Conservation (phyloP, 2,797 vertebrate species). For the Stomatorhinus walkeri region DNA sequence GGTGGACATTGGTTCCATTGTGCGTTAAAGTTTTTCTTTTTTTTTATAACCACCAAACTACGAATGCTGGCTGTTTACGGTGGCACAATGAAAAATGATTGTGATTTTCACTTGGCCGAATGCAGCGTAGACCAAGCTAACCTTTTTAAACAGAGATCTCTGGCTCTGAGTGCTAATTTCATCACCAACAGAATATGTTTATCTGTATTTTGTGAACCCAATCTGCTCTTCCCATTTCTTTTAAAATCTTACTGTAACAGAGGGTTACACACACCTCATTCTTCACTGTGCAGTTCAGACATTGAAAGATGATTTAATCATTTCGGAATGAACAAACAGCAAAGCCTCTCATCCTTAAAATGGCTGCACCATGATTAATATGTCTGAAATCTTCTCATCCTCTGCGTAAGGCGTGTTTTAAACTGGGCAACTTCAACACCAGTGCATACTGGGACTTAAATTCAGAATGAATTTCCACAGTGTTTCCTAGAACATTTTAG, state of each 20-base stretch:
- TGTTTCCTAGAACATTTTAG: slow-evolving; percentile 4
- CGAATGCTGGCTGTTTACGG: background rate
- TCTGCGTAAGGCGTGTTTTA: slow-evolving; percentile 5
- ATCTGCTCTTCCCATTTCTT: background rate
- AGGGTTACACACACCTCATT: background rate
- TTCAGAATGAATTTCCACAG: slow-evolving; percentile 7
- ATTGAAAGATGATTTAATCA: slow-evolving; percentile 3
- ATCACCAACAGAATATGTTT: background rate
- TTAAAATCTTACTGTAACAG: background rate
- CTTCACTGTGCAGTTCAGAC: background rate
- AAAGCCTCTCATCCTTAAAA: slow-evolving; percentile 10
- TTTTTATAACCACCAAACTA: background rate
- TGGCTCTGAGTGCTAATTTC: background rate
- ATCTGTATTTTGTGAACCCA: background rate
- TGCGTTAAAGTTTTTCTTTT: background rate
- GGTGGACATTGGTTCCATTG: background rate
- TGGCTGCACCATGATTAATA: background rate
- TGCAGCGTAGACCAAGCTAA: background rate
- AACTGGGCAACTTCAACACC: background rate
- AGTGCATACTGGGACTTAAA: background rate
- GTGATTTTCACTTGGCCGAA: background rate
- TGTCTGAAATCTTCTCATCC: background rate
- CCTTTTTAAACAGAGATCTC: background rate
- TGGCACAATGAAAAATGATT: background rate
- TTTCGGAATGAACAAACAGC: background rate